Evolutionary conservation across 2,797 vertebrate species (phyloP), one percentile per base, ranked within the genome.

Genomic region (Hybognathus amarus): DNA sequence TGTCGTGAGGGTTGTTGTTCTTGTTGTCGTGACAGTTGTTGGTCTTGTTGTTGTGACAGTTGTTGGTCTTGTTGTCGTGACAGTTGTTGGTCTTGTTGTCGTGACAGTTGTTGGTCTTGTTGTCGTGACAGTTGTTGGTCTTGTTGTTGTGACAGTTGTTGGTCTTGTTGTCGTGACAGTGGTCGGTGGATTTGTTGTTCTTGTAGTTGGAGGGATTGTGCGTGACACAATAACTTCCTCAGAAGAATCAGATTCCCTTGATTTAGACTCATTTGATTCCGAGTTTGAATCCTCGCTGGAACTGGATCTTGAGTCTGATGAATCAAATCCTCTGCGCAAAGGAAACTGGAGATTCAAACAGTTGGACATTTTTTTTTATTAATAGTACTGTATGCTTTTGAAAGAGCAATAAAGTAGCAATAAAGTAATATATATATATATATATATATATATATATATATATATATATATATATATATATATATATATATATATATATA

Each of bases 211-310:
- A 38, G 50, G 10, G 5, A 18, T 2, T 22, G 22, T 13, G 33
- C 7, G 36, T 56, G 47, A 24, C n/a, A 36, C 61, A 67, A 36
- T n/a, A 40, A 79, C 22, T 56, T 87, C 87, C 78, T 87, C 84
- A 18, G 78, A 85, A 2, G 74, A 86, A 47, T 36, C 42, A 64
- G 87, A 85, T 38, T 81, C 73, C 42, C 38, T 76, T 22, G 84
- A 83, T 33, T 33, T 11, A 56, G 80, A 54, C 40, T 73, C 33
- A 6, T 38, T 73, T 11, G 40, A 22, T 4, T 54, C 10, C 33
- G 22, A 80, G 17, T 83, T 40, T 71, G 84, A 85, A 33, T 73
- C 1, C 4, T 27, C 2, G 6, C 76, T 64, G 27, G 71, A 56
- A n/a, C 22, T n/a, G 54, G 54, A 56, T n/a, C 54, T 56, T 11